Evolutionary conservation across 37 sponge, comb jelly and placozoan species (phyloP).

Genomic region (Mnemiopsis leidyi): DNA sequence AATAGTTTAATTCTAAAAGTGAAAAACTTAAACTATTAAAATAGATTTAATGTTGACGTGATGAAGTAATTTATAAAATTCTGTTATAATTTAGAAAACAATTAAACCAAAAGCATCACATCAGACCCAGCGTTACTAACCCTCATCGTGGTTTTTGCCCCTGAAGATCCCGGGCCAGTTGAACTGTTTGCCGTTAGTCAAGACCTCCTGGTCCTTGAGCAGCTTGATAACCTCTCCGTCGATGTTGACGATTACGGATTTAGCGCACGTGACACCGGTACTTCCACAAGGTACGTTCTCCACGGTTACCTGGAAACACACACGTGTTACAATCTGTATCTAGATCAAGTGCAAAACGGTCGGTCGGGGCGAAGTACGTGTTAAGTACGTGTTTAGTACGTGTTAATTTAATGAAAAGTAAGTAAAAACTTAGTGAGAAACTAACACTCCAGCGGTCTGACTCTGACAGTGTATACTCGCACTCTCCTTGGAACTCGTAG

Average conservation of each 20-base stretch:
- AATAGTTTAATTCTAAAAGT: too few species aligned
- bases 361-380: too few species aligned
- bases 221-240: neutral
- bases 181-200: neutral
- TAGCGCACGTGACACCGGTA: slow-evolving; percentile 57
- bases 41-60: too few species aligned
- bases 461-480: slow-evolving; percentile 53
- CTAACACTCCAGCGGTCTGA: neutral
- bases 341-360: too few species aligned
- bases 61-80: neutral
- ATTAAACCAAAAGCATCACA: neutral
- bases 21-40: too few species aligned
- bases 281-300: slow-evolving; percentile 67
- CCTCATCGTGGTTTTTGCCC: neutral
- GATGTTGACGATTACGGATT: slow-evolving; percentile 47
- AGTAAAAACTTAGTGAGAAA: too few species aligned
- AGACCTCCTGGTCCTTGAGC: slow-evolving; percentile 6
- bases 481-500: slow-evolving; percentile 64
- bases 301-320: neutral
- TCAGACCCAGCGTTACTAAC: neutral
- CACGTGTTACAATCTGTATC: too few species aligned
- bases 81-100: neutral
- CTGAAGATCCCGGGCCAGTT: slow-evolving; percentile 3
- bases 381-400: too few species aligned
- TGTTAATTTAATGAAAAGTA: too few species aligned